Base-by-base conservation (phyloP, 35 echinoderm and acorn worm species). In the Apostichopus parvimensis region DNA sequence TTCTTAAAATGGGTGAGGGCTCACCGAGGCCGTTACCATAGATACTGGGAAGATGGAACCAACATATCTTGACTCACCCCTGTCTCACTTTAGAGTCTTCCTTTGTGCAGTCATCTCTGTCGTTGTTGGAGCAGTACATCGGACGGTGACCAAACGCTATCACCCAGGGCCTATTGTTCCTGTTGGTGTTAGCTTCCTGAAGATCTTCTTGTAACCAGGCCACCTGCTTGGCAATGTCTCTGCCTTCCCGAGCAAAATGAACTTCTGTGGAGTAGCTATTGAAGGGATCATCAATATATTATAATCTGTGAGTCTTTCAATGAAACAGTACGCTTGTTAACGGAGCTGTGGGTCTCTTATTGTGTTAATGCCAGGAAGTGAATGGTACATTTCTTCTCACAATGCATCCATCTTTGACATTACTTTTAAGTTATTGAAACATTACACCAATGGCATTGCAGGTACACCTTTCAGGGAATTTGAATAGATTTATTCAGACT, bases 191-290 rank as follows among this genome's bases (percentile, higher is more conserved):
- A 5, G 96, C 96, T 45, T 92, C 65, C 56, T 77, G n/a, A 9
- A 98, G 86, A 82, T 98, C 94, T 5, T 73, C 14, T 10, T 17
- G 12, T 70, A 98, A 79, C 96, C 96, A 98, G 6, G 92, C 8
- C 6, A 76, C 75, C n/a, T 95, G 96, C 6, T 79, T 68, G 54
- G 88, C 53, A 0, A 92, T 53, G 14, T 92, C 92, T 26, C 83
- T 83, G 61, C 82, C 15, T 75, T n/a, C 13, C 12, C 71, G 14
- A 15, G 93, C 92, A 54, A 98, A 98, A 64, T 95, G 94, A 8
- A 98, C 93, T 68, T 98, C 96, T 61, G 96, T 95, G 21, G 96
- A 98, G 73, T 98, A 98, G 57, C 96, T 98, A 83, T 4, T 28
- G 18, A 53, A 57, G 17, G 60, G 9, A 79, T 79, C 17, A 79